phyloP scores from a whole-genome alignment of 2,888 invertebrate genomes.

The Psococerastis gibbosa region DNA sequence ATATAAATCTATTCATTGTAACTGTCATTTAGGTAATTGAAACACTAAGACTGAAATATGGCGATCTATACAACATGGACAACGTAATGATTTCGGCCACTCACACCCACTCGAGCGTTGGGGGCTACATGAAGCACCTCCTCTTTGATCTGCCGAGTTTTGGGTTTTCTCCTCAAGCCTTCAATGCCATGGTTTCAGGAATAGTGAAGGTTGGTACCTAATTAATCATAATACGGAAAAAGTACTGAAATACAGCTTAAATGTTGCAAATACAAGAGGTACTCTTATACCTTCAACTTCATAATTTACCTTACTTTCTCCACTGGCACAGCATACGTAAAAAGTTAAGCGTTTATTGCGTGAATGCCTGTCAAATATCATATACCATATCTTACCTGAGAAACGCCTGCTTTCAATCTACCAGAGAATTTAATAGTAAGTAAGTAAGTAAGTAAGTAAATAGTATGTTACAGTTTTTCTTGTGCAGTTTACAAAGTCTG shows the following conservation, averaged over 20 bases:
- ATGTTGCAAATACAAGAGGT: slow-evolving; percentile 1
- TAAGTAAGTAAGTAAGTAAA: too few relatives aligned
- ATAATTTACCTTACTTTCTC: too few relatives aligned
- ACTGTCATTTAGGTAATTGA: slow-evolving; percentile 43
- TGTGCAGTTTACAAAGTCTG: too few relatives aligned
- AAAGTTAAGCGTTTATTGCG: too few relatives aligned
- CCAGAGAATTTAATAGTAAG: too few relatives aligned
- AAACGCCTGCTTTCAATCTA: too few relatives aligned
- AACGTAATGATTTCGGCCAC: slow-evolving; percentile 83
- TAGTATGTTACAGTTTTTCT: too few relatives aligned
- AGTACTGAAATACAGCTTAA: background rate
- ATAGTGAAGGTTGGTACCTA: slow-evolving; percentile 32
- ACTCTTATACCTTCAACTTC: too few relatives aligned
- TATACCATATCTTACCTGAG: too few relatives aligned
- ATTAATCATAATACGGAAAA: background rate
- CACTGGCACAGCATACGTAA: too few relatives aligned
- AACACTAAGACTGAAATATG: slow-evolving; percentile 43
- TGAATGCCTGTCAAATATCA: too few relatives aligned
- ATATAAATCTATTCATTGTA: too few relatives aligned
- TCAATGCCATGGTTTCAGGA: slow-evolving; percentile 45
- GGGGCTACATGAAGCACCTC: slow-evolving; percentile 73
- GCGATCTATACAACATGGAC: slow-evolving; percentile 45
- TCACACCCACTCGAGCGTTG: slow-evolving; percentile 78
- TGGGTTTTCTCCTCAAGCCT: slow-evolving; percentile 56
- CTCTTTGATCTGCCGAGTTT: slow-evolving; percentile 72